Evolutionary conservation across 2,113 vertebrate genomes (phyloP), one percentile per base, ranked within the genome.

Genomic region (Pseudopodoces humilis): DNA sequence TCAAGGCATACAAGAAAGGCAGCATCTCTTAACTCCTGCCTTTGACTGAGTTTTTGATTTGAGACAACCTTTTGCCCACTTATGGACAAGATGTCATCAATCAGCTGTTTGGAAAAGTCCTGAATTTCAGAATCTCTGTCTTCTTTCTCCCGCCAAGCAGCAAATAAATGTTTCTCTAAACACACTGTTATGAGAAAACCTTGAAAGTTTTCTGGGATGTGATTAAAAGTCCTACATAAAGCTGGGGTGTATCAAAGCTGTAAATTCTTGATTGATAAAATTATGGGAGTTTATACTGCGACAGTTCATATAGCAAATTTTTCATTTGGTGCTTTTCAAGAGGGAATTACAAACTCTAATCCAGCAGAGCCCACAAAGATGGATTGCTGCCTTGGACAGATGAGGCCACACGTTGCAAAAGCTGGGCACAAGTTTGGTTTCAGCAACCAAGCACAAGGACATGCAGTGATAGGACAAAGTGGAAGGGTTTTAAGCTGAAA

Each of bases 391-490:
- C 23, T 83, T 59, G 56, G 25, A 50, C 63, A 83, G 76, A 47
- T 0, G 30, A 75, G 69, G 25, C 3, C 46, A 72, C 2, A 2
- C 0, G 0, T 28, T 22, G 44, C 47, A 67, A n/a, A 28, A 83
- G 8, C 6, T 65, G 33, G 11, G 18, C 5, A 23, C 14, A 4
- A 6, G 15, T 60, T 60, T 89, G 13, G 64, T 64, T 74, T 65
- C 68, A 86, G 35, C 31, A 79, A 5, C 11, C 24, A 70, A 41
- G 50, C 58, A 37, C 17, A 43, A 55, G 53, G 63, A 41, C n/a
- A 4, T 2, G 18, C 16, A 83, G 25, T 21, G n/a, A 23, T 0
- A 16, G 55, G 19, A 52, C 23, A 67, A 65, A 65, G 7, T 15
- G 10, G 19, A 52, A 58, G 6, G 19, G 12, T 14, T 65, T 44